Base-by-base conservation (phyloP, 2,113 vertebrate species). In the Rhea pennata region DNA sequence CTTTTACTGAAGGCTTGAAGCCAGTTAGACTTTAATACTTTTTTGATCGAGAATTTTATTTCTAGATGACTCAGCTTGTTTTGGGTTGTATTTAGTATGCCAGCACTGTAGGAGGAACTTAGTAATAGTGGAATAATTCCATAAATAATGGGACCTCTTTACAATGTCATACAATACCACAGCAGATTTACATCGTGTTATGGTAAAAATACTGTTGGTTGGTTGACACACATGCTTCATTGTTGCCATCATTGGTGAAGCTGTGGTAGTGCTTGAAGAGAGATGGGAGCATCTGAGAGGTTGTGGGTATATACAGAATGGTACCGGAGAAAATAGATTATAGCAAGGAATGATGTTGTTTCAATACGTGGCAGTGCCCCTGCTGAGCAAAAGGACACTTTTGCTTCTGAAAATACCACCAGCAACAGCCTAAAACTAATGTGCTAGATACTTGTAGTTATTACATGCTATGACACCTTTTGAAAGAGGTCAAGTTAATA, bases 91-190 rank as follows among this genome's bases (percentile, higher is more conserved):
- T 70, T 31, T 70, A n/a, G 6, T 77, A 22, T 69, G 58, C 27
- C 19, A 75, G 66, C 21, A 12, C 39, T 46, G 39, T 54, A 46
- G 86, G 46, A 93, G n/a, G 19, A 67, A 67, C 21, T 87, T 84
- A 67, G 27, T 79, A 66, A 21, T 33, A 54, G 70, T 29, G 23
- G 75, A 88, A 51, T 46, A 46, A 46, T 46, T 3, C 15, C 16
- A 4, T 67, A 46, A 87, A 44, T 39, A 70, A 10, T 33, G 26
- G 2, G 12, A 22, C 36, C 69, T 39, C 54, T 58, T 83, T 69
- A 19, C 39, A 66, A 6, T 12, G 20, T 15, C 8, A 1, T 65
- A 0, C 3, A 42, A 24, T 31, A 36, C 90, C 39, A 31, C 51
- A 51, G 88, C 62, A 69, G 56, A 46, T 46, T 56, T 59, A 12